Conservation (phyloP, 2,797 vertebrate species). For the Aplochiton taeniatus region DNA sequence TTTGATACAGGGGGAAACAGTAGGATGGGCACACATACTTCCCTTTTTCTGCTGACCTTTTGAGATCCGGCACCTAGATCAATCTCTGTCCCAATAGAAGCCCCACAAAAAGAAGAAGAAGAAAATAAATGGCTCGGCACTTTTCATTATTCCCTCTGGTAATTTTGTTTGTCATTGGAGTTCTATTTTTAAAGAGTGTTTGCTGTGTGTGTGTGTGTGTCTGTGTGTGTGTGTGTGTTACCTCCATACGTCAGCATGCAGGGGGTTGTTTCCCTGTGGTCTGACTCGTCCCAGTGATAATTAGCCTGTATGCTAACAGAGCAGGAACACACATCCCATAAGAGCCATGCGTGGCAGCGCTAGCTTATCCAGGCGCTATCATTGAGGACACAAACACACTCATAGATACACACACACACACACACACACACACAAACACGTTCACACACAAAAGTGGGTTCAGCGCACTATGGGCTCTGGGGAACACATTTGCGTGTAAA, state of each 20-base stretch:
- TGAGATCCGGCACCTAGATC: constrained; percentile 19
- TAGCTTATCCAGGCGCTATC: background rate
- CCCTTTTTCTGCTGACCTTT: constrained; percentile 24
- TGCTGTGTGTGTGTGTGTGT: constrained; percentile 3
- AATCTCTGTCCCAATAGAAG: constrained; percentile 14
- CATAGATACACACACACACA: constrained; percentile 22
- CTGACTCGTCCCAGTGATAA: constrained; percentile 43
- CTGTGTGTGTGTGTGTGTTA: constrained; percentile 16
- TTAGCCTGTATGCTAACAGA: constrained; percentile 47
- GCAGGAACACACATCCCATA: constrained; percentile 29
- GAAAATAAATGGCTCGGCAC: background rate
- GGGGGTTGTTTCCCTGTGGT: constrained; percentile 28
- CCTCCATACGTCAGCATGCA: constrained; percentile 39
- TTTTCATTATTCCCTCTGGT: background rate
- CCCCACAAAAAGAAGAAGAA: too few species aligned
- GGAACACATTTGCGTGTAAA: constrained; percentile 27
- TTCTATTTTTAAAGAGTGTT: constrained; percentile 3
- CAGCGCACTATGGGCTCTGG: background rate
- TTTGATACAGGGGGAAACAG: too few species aligned
- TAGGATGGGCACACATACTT: constrained; percentile 1
- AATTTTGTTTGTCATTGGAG: constrained; percentile 4
- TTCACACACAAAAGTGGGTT: constrained; percentile 5
- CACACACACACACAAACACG: constrained; percentile 1
- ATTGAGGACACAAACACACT: constrained; percentile 9
- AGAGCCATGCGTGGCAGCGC: constrained; percentile 35